Base-by-base conservation (phyloP, 2,888 invertebrate species). In the Mongoloraphidia duomilia region DNA sequence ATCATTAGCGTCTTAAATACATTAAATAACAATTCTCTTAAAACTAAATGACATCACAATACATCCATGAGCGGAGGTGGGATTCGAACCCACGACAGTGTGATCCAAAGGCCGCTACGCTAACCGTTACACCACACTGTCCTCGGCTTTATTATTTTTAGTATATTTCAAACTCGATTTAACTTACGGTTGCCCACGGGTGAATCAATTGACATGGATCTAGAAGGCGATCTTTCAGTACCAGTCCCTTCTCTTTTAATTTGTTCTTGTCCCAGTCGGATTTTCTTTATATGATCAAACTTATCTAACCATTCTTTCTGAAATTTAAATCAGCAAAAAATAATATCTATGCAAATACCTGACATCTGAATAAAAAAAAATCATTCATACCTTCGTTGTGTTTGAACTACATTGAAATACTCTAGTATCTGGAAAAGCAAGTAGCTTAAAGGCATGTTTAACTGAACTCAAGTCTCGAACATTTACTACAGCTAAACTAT, bases 241-340 rank as follows among this genome's bases (percentile, higher is more conserved):
- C 61, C 55, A 4, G 64, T 61, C 12, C 42, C 48, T 55, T 68
- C 68, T 37, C 65, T 54, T 58, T 66, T 68, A 44, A 62, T 76
- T 61, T 69, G 75, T 58, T 78, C 83, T 60, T 77, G 77, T 2
- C 76, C 73, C 57, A 83, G 70, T 61, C 86, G 79, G 54, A 83
- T 77, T 63, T 89, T 91, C 64, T 95, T 92, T 0, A 90, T 88
- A 56, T 84, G 77, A 62, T 95, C 95, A 63, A 94, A 84, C 62
- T 89, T 86, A 56, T 92, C 91, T 56, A 95, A 71, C 95, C 95
- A 95, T 61, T 93, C 91, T 70, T 86, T 87, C 80, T 91, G 56
- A 38, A 62, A 63, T 47, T 53, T 38, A 46, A 26, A 26, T 26
- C 26, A 26, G 6, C 26, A 26, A 26, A 26, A 26, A 26, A 26